phyloP scores from a whole-genome alignment of 2,113 vertebrate genomes.

The Chamaetylas fuelleborni region DNA sequence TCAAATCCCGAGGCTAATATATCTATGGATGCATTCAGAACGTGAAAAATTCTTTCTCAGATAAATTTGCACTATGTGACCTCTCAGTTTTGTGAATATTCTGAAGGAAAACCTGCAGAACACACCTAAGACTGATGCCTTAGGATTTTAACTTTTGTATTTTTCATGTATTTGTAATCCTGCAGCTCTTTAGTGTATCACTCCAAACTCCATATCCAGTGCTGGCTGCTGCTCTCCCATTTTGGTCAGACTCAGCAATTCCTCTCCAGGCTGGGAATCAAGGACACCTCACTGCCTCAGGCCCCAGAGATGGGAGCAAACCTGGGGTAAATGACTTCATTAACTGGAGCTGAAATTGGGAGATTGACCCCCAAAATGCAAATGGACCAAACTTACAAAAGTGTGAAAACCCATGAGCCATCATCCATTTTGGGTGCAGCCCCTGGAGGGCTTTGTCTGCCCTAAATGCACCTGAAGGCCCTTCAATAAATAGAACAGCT shows the following conservation, averaged over 20 bases:
- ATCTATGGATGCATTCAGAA: neutral
- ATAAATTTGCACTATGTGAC: neutral
- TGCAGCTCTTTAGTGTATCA: neutral
- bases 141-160: accelerated
- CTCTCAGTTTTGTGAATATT: neutral
- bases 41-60: accelerated
- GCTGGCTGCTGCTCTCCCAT: neutral
- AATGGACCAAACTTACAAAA: neutral
- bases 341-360: accelerated
- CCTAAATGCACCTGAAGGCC: neutral
- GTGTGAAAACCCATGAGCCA: neutral
- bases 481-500: neutral
- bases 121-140: neutral
- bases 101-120: neutral
- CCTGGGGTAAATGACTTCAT: neutral
- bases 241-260: neutral
- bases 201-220: neutral
- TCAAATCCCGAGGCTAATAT: neutral
- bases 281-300: neutral
- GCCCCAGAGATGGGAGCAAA: neutral
- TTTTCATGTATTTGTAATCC: accelerated
- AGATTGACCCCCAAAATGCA: neutral
- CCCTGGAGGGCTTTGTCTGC: neutral
- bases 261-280: neutral
- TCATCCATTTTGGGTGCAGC: neutral